Conservation (phyloP, 2,888 invertebrate species). For the Himalopsyche kuldschensis region DNA sequence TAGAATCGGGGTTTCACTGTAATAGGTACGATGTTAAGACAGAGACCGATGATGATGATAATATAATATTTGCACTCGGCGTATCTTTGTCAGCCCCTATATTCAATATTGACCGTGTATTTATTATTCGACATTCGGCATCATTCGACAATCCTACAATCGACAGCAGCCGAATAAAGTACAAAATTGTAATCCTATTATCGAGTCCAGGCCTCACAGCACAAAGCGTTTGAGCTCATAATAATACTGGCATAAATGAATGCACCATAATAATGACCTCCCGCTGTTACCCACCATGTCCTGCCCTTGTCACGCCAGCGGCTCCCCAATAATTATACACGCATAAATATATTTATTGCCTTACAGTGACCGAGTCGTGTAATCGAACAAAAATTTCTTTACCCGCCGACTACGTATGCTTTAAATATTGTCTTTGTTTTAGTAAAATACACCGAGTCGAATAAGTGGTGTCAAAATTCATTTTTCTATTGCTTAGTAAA, state of each 20-base stretch:
- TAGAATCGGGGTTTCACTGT: too few relatives aligned
- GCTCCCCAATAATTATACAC: neutral
- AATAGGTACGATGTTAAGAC: too few relatives aligned
- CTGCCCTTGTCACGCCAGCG: neutral
- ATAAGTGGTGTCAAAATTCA: too few relatives aligned
- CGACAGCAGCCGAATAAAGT: neutral
- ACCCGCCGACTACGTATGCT: too few relatives aligned
- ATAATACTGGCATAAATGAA: neutral
- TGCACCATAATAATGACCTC: neutral
- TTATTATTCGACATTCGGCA: neutral
- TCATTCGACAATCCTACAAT: neutral
- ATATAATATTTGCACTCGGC: neutral
- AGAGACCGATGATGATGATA: neutral
- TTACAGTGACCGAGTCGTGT: too few relatives aligned
- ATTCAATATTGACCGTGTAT: neutral
- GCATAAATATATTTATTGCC: too few relatives aligned
- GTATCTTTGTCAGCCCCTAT: neutral
- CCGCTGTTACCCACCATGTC: neutral
- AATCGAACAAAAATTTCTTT: too few relatives aligned
- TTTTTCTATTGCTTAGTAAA: too few relatives aligned
- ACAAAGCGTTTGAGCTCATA: slow-evolving; percentile 3
- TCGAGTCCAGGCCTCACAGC: neutral
- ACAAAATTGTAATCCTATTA: slow-evolving; percentile 6
- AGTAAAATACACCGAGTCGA: too few relatives aligned
- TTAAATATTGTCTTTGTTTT: too few relatives aligned